phyloP scores from a whole-genome alignment of 2,113 vertebrate genomes.

The Heterotis niloticus region DNA sequence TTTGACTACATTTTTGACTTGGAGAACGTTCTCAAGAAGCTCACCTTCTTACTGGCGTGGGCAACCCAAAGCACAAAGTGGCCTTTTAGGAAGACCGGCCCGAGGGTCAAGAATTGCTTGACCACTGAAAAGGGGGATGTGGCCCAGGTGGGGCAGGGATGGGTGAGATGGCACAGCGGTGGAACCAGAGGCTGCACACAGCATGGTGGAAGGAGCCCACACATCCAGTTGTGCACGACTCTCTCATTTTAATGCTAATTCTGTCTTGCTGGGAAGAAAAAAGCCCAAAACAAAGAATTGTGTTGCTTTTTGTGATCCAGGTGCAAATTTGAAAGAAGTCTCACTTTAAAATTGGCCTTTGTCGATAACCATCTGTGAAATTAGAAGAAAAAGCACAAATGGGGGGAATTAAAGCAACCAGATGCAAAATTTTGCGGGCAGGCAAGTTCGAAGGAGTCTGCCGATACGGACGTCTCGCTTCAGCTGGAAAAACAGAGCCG shows the following conservation, averaged over 20 bases:
- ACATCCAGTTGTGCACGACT: background rate
- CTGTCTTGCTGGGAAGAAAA: background rate
- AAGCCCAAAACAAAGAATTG: background rate
- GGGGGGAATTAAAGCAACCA: background rate
- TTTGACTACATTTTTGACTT: background rate
- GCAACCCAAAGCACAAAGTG: too few species aligned
- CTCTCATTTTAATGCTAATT: constrained; percentile 4
- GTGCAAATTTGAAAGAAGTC: background rate
- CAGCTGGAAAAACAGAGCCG: constrained; percentile 1
- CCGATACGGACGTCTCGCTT: background rate
- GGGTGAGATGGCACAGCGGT: too few species aligned
- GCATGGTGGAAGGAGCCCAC: background rate
- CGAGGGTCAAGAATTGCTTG: too few species aligned
- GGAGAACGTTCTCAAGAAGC: too few species aligned
- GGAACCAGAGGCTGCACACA: too few species aligned
- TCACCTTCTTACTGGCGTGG: too few species aligned
- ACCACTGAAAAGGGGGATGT: too few species aligned
- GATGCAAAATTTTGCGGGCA: background rate
- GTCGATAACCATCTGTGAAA: too few species aligned
- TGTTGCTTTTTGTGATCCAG: background rate
- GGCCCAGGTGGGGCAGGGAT: background rate
- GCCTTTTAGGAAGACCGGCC: too few species aligned
- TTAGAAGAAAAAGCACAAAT: background rate
- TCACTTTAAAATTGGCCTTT: background rate
- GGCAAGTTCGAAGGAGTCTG: background rate